Evolutionary conservation across 2,113 vertebrate species (phyloP).

Genomic region (Peucedramus taeniatus): DNA sequence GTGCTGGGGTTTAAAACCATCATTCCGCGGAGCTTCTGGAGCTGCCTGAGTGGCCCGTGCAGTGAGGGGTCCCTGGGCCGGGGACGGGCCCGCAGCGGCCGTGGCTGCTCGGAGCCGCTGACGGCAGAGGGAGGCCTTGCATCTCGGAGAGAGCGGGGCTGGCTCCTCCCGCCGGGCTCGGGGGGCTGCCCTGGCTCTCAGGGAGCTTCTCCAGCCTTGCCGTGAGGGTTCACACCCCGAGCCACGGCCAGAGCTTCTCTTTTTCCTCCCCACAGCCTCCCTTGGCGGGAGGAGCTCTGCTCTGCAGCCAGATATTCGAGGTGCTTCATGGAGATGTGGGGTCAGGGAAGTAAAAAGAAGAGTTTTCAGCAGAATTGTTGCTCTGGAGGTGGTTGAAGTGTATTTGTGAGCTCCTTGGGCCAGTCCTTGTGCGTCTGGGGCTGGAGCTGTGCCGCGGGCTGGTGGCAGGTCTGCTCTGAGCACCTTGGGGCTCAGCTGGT

Average conservation of each 20-base stretch:
- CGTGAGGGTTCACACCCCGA: background rate
- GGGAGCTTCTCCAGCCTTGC: background rate
- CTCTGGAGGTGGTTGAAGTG: background rate
- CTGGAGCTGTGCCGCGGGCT: background rate
- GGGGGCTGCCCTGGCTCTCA: background rate
- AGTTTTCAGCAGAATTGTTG: background rate
- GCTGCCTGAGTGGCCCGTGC: background rate
- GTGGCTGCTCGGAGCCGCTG: background rate
- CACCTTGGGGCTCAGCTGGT: background rate
- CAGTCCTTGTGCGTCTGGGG: background rate
- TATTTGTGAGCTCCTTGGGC: background rate
- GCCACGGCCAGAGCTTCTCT: background rate
- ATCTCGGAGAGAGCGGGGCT: background rate
- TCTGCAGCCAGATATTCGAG: background rate
- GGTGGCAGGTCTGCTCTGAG: background rate
- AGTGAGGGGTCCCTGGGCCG: rapidly evolving
- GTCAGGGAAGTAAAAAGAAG: background rate
- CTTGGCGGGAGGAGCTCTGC: background rate
- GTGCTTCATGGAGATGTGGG: background rate
- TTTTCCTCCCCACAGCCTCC: rapidly evolving
- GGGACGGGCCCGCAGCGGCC: background rate
- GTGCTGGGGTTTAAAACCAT: background rate
- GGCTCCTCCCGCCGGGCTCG: background rate
- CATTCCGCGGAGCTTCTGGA: background rate
- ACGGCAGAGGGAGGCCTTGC: constrained; percentile 53